Base-by-base conservation (phyloP, 2,113 vertebrate species). In the Merops nubicus region DNA sequence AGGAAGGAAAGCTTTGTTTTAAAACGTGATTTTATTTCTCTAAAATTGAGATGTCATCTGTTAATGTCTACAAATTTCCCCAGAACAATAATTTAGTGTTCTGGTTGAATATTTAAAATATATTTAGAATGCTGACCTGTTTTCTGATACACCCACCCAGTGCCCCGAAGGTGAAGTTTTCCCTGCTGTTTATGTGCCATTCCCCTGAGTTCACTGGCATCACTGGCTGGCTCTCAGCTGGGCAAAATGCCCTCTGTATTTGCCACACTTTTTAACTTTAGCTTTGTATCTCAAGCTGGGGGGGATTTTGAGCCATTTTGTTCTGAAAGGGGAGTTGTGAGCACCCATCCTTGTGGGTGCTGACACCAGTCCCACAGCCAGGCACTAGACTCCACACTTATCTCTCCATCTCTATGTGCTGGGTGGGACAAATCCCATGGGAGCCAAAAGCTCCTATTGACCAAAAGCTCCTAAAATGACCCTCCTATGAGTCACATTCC, bases 371-470 rank as follows among this genome's bases (percentile, higher is more conserved):
- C 42, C 42, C 12, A 43, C 43, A 12, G 12, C n/a, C n/a, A n/a
- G n/a, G n/a, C n/a, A n/a, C 43, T 43, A 43, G 43, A 43, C 45
- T 47, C 45, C 47, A 48, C 47, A 11, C 19, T 15, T n/a, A 23
- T 47, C n/a, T 13, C 38, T 47, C 50, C 57, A 25, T 64, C 50
- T 21, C 73, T 3, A 13, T 15, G 21, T 20, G 47, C 60, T 28
- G 60, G 75, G 68, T 0, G 1, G 62, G 56, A 64, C 1, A 1
- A 82, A 70, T 42, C 50, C 57, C 50, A 25, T 0, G 1, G 83
- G 69, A 63, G 22, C 62, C 83, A 51, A 88, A 50, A 28, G 3
- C 47, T 15, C 19, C 34, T 40, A n/a, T n/a, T n/a, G n/a, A n/a
- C 62, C 83, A 51, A 88, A 50, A 28, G 3, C 47, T 15, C 19